Percentiles rank a stretch among this genome's conserved stretches.
phyloP scores from a whole-genome alignment of 2,888 invertebrate genomes.

The Laothoe populi region DNA sequence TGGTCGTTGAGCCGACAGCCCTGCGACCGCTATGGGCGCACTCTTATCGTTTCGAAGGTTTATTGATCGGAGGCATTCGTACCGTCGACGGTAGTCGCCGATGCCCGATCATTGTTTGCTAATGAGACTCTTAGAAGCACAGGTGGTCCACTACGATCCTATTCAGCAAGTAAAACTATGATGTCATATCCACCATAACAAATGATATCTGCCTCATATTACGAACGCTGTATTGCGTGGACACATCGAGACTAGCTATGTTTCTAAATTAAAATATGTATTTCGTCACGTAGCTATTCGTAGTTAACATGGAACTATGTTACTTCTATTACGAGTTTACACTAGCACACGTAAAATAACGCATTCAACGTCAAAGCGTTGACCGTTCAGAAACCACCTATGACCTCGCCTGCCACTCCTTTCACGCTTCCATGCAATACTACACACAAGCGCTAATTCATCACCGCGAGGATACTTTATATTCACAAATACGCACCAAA shows the following conservation, averaged over 20 bases:
- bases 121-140: slow-evolving; percentile 67
- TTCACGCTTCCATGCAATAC: slow-evolving; percentile 10
- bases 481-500: slow-evolving; percentile 2
- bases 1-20: slow-evolving; percentile 41
- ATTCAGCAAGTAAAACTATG: slow-evolving; percentile 60
- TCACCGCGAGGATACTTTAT: slow-evolving; percentile 4
- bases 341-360: slow-evolving; percentile 37
- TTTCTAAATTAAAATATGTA: slow-evolving; percentile 3
- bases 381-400: slow-evolving; percentile 39
- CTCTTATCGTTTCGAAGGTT: slow-evolving; percentile 56
- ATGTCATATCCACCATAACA: slow-evolving; percentile 45
- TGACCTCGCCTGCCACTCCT: slow-evolving; percentile 25
- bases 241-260: not conserved
- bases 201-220: slow-evolving; percentile 55
- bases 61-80: slow-evolving; percentile 60
- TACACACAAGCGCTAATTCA: slow-evolving; percentile 14
- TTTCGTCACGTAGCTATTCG: slow-evolving; percentile 24
- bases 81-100: slow-evolving; percentile 42
- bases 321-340: slow-evolving; percentile 35
- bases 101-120: slow-evolving; percentile 76
- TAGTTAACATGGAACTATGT: slow-evolving; percentile 37
- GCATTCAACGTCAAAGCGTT: slow-evolving; percentile 34
- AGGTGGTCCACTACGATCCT: slow-evolving; percentile 59
- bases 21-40: slow-evolving; percentile 37
- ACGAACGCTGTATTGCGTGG: slow-evolving; percentile 34